Evolutionary conservation across 2,888 invertebrate species (phyloP).

Genomic region (Philopedon plagiatum): DNA sequence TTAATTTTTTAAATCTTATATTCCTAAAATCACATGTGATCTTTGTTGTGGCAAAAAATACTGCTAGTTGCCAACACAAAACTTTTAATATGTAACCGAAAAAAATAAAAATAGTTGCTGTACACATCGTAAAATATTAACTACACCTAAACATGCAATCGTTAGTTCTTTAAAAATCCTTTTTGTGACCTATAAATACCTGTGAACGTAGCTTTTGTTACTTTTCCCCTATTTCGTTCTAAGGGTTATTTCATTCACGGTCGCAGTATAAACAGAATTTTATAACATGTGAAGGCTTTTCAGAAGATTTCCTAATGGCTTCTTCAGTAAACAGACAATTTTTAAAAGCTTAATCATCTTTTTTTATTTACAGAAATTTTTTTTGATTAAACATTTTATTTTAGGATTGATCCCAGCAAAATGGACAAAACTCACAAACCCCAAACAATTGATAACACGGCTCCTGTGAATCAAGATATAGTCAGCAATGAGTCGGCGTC

Average conservation of each 20-base stretch:
- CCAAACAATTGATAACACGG: constrained; percentile 59
- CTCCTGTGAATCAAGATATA: constrained; percentile 50
- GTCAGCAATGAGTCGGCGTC: constrained; percentile 56
- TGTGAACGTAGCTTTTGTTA: constrained; percentile 16
- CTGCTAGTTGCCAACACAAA: background rate
- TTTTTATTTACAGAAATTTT: no score
- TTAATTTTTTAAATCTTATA: no score
- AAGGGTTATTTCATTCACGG: constrained; percentile 3
- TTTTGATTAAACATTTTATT: constrained; percentile 49
- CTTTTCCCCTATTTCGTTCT: background rate
- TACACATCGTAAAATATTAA: background rate
- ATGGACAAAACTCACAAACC: constrained; percentile 66
- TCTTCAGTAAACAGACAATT: background rate
- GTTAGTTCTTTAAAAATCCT: background rate
- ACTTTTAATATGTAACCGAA: background rate
- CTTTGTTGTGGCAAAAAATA: background rate
- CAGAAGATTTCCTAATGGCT: constrained; percentile 25
- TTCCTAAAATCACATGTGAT: no score
- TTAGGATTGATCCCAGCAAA: constrained; percentile 66
- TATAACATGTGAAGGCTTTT: constrained; percentile 6
- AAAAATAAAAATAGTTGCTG: background rate
- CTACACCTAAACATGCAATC: background rate
- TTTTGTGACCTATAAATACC: background rate
- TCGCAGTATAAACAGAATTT: background rate
- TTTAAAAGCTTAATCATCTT: no score